Conservation (phyloP, 2,797 vertebrate species). For the Sparus aurata region DNA sequence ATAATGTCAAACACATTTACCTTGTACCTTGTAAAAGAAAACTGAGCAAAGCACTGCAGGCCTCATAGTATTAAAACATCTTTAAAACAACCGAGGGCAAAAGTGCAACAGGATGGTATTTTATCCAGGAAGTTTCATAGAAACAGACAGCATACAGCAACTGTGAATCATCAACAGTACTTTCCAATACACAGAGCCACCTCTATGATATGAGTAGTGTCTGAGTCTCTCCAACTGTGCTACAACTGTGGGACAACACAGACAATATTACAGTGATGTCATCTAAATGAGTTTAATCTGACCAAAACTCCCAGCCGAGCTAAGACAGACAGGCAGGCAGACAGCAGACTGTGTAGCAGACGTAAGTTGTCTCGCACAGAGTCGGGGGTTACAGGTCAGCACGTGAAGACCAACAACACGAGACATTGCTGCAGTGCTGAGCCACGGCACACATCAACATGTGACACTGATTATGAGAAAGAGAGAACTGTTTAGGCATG, state of each 20-base stretch:
- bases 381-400: background rate
- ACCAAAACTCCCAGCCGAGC: background rate
- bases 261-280: background rate
- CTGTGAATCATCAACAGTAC: background rate
- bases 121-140: background rate
- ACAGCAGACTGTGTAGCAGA: background rate
- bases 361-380: background rate
- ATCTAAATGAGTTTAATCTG: background rate
- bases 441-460: constrained; percentile 54
- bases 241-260: background rate
- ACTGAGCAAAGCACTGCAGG: background rate
- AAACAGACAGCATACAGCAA: background rate
- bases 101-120: background rate
- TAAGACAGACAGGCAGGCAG: background rate
- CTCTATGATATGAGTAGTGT: too few species aligned
- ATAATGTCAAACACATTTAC: too few species aligned
- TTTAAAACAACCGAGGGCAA: background rate
- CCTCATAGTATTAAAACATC: background rate
- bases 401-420: background rate
- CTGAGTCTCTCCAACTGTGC: background rate
- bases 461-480: constrained; percentile 51
- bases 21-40: background rate
- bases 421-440: constrained; percentile 10
- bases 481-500: constrained; percentile 59
- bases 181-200: background rate